Evolutionary conservation across 2,888 invertebrate species (phyloP).

Genomic region (Campaea margaritaria): DNA sequence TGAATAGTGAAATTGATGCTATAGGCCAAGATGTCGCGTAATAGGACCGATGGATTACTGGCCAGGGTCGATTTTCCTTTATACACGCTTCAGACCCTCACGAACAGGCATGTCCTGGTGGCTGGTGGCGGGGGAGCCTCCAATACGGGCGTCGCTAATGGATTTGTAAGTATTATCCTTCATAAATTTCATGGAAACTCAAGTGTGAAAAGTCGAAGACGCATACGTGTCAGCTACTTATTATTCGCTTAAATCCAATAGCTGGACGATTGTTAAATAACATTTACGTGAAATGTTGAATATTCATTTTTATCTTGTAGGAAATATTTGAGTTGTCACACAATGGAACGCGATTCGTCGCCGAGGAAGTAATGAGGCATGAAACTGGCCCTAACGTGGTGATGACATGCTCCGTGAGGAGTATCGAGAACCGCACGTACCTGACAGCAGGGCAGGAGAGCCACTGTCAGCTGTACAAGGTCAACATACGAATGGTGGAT

Average conservation of each 20-base stretch:
- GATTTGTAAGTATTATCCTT: conserved; percentile 91
- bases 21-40: conserved; percentile 75
- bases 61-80: conserved; percentile 97
- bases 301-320: conserved; percentile 78
- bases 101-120: conserved; percentile 96
- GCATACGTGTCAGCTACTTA: conserved; percentile 60
- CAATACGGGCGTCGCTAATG: conserved; percentile 98
- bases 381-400: conserved; percentile 96
- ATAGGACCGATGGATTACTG: conserved; percentile 89
- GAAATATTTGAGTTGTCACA: conserved; percentile 97
- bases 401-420: conserved; percentile 94
- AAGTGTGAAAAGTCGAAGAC: conserved; percentile 31
- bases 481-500: conserved; percentile 85
- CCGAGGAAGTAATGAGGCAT: conserved; percentile 94
- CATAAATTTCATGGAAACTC: conserved; percentile 21
- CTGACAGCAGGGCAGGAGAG: conserved; percentile 96
- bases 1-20: conserved; percentile 60
- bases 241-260: conserved; percentile 38
- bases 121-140: conserved; percentile 99
- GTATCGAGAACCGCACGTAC: conserved; percentile 89
- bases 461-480: conserved; percentile 94
- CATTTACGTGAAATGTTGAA: conserved; percentile 23
- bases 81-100: conserved; percentile 95
- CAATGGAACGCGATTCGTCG: conserved; percentile 92
- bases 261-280: conserved; percentile 27